Base-by-base conservation (phyloP, 1,140 invertebrate species). In the Trinorchestia longiramus region DNA sequence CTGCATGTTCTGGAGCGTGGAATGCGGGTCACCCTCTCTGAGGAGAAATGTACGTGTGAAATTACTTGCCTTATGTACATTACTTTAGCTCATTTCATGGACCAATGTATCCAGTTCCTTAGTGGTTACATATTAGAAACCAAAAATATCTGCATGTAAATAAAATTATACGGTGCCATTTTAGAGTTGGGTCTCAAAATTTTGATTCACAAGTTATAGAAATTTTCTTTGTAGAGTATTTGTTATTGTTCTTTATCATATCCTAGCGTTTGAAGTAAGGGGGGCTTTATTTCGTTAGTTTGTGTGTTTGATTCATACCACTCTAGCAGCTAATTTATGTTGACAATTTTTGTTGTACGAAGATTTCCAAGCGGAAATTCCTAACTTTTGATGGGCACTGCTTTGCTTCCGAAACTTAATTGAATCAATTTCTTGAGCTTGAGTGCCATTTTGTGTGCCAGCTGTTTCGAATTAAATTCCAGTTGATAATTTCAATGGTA, bases 1-100 rank as follows among this genome's bases (percentile, higher is more conserved):
- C n/a, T 4, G 41, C 36, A 42, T 42, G 41, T 90, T 90, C 88
- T 4, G 4, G 15, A 90, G 0, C 0, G 23, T 42, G 88, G 62
- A 42, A 90, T 42, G 88, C 41, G 88, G n/a, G 88, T 90, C 88
- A 90, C 36, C 88, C n/a, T 47, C 92, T 94, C 92, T 6, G 40
- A 94, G 19, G 44, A 94, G 88, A 47, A 94, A 94, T 94, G 92
- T 47, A 94, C 92, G 45, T 47, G 92, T 94, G 92, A 47, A 94
- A 94, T 94, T 94, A 94, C 92, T 94, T 94, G 92, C 92, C 92
- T 94, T 94, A 94, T 94, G 44, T 94, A 94, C 92, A 94, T 94
- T 94, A 94, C 92, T 94, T 94, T 94, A 94, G 92, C 92, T 94
- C 92, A 94, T 94, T 94, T 94, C 92, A 94, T 94, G 92, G 92